Conservation (phyloP, 2,888 invertebrate species). For the Diarsia rubi region DNA sequence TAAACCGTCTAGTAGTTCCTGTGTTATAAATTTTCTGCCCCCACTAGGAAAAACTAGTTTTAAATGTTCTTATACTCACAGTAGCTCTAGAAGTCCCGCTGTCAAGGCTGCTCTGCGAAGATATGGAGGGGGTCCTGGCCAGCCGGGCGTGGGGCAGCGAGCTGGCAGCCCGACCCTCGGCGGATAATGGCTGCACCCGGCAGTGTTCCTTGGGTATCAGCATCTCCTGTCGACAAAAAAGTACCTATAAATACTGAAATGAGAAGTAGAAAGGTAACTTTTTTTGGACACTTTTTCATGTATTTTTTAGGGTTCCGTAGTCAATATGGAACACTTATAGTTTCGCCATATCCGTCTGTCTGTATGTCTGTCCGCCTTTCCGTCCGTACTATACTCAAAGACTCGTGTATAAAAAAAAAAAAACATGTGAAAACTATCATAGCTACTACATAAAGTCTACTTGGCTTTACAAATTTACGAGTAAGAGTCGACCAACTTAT, state of each 20-base stretch:
- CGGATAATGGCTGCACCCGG: constrained; percentile 89
- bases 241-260: constrained; percentile 23
- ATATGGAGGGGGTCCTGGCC: constrained; percentile 95
- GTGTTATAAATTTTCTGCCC: neutral
- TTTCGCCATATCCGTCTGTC: too few species aligned
- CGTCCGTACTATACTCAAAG: too few species aligned
- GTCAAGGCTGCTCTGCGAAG: constrained; percentile 96
- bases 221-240: constrained; percentile 82
- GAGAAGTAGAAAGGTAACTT: neutral
- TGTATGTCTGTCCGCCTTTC: too few species aligned
- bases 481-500: too few species aligned
- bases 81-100: constrained; percentile 92
- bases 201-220: constrained; percentile 88
- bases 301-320: too few species aligned
- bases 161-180: constrained; percentile 89
- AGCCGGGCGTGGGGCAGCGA: constrained; percentile 94
- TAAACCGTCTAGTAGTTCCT: neutral
- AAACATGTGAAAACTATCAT: too few species aligned
- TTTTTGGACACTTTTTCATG: too few species aligned
- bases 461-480: too few species aligned
- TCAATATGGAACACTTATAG: too few species aligned
- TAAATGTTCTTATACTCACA: constrained; percentile 73
- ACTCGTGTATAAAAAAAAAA: too few species aligned
- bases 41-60: neutral
- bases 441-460: too few species aligned